Percentiles rank a stretch among this genome's conserved stretches.
Conservation (phyloP, 2,113 vertebrate species). For the Megaptera novaeangliae region DNA sequence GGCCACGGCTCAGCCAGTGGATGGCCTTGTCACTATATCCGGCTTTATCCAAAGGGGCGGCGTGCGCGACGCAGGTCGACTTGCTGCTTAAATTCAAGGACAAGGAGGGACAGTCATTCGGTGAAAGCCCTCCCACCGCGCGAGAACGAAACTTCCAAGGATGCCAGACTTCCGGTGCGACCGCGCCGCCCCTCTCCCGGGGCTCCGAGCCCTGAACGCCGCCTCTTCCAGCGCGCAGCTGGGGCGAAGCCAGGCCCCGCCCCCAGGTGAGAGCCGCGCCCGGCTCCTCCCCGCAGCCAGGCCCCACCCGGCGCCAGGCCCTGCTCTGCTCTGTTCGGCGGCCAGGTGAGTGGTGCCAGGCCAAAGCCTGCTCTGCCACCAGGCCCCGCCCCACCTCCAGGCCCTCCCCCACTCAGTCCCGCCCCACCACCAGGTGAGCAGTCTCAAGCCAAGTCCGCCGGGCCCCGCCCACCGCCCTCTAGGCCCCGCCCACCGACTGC, state of each 20-base stretch:
- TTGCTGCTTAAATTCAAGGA: not conserved
- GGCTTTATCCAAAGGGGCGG: not conserved
- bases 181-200: accelerated
- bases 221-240: not conserved
- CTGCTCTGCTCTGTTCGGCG: not conserved
- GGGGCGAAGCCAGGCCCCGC: not conserved
- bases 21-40: no score
- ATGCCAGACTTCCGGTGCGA: not conserved
- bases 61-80: not conserved
- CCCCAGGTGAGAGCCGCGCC: not conserved
- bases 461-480: no score
- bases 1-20: not conserved
- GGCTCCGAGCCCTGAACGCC: accelerated
- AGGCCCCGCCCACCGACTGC: not conserved
- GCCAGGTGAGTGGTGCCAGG: not conserved
- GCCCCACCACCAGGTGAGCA: not conserved
- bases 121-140: not conserved
- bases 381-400: not conserved
- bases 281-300: not conserved
- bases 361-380: not conserved
- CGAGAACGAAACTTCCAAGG: not conserved
- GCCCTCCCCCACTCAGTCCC: not conserved
- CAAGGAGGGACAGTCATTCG: not conserved
- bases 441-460: not conserved
- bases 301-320: not conserved